phyloP scores from a whole-genome alignment of 2,888 invertebrate species.

The Drosophila picticornis region DNA sequence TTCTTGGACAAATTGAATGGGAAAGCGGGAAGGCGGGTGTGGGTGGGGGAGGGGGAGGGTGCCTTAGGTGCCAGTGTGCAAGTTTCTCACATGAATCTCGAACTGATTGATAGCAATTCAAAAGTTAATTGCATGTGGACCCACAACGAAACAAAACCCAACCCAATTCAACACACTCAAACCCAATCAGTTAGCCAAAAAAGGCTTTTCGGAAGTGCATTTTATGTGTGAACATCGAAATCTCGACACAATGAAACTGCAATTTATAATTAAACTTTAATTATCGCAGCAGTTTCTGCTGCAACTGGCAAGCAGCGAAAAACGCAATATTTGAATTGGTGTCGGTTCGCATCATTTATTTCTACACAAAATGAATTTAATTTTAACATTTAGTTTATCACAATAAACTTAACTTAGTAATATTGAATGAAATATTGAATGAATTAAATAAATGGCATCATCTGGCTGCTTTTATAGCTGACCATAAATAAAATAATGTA shows the following conservation, averaged over 20 bases:
- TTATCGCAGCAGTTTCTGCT: constrained; percentile 39
- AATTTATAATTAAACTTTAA: constrained; percentile 74
- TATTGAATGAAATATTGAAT: background rate
- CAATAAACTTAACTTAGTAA: constrained; percentile 1
- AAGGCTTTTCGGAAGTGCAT: constrained; percentile 57
- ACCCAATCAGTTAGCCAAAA: constrained; percentile 7
- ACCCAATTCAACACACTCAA: background rate
- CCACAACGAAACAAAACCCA: constrained; percentile 16
- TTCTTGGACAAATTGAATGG: constrained; percentile 70
- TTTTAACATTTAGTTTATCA: background rate
- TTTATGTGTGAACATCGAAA: constrained; percentile 54
- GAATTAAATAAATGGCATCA: background rate
- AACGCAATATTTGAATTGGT: background rate
- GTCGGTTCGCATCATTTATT: constrained; percentile 3
- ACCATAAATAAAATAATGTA: background rate
- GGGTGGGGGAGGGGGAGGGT: constrained; percentile 15
- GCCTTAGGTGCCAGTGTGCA: constrained; percentile 35
- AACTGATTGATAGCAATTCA: constrained; percentile 72
- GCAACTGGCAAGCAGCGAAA: background rate
- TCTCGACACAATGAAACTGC: constrained; percentile 66
- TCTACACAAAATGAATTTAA: background rate
- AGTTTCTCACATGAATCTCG: constrained; percentile 41
- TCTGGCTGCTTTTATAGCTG: constrained; percentile 2
- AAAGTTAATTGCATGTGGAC: constrained; percentile 74
- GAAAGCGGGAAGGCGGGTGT: constrained; percentile 40